Percentiles rank a stretch among this genome's conserved stretches.
These are phyloP conservation scores for Copidosoma floridanum DNA, from an alignment of 1,140 invertebrate genomes.

Conservation along the genomic window DNA sequence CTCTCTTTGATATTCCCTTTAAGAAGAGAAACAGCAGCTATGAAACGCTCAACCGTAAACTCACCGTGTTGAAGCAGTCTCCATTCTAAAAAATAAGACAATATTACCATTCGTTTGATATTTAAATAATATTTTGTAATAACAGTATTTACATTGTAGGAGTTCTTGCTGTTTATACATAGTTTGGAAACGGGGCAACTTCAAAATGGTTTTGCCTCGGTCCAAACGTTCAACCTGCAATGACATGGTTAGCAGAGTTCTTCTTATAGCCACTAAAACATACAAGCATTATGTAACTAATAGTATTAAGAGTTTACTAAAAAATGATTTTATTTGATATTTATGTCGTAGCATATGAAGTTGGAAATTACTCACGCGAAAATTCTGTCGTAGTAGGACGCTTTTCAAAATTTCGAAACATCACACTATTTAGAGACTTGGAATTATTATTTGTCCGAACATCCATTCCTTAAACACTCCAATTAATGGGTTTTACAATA, in stretches of 20 bases:
- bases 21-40: background rate
- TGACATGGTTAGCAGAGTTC: background rate
- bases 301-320: too few relatives aligned
- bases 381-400: too few relatives aligned
- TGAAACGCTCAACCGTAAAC: background rate
- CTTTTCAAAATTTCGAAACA: background rate
- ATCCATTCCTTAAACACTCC: background rate
- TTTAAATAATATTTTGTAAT: background rate
- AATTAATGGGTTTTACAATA: background rate
- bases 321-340: too few relatives aligned
- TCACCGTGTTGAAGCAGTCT: background rate
- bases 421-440: background rate
- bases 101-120: too few relatives aligned
- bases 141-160: background rate
- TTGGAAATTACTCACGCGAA: background rate
- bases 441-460: background rate
- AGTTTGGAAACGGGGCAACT: background rate
- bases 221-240: background rate
- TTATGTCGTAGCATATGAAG: too few relatives aligned
- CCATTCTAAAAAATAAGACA: background rate
- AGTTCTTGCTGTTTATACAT: constrained; percentile 5
- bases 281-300: too few relatives aligned
- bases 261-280: background rate
- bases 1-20: background rate
- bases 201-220: background rate